A percentile compares a stretch with the other conserved stretches of the same genome.
Conservation (phyloP, 2,797 vertebrate genomes). For the Coranthus polyacanthus region DNA sequence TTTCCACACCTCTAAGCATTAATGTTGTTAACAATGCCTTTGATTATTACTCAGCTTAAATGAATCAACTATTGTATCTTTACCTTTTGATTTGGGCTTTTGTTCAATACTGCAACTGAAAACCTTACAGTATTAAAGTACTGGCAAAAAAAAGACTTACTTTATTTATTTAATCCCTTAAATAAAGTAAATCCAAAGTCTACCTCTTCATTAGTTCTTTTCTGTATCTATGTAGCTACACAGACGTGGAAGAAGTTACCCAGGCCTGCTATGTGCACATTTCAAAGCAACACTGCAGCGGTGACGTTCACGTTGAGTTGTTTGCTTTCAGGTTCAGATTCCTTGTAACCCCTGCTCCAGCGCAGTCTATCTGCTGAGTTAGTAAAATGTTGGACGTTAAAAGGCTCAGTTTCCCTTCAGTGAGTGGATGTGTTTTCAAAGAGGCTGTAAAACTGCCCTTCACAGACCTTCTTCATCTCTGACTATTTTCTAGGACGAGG, state of each 20-base stretch:
- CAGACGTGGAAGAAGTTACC: not conserved
- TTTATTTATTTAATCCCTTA: no score
- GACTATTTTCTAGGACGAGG: not conserved
- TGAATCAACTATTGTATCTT: no score
- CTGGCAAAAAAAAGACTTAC: no score
- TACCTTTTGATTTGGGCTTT: no score
- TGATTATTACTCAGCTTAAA: no score
- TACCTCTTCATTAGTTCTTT: no score
- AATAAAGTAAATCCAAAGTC: no score
- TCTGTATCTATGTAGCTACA: no score
- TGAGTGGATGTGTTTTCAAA: slow-evolving; percentile 12
- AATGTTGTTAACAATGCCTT: no score
- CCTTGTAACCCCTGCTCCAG: slow-evolving; percentile 23
- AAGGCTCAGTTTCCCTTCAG: slow-evolving; percentile 16
- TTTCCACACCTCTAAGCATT: no score
- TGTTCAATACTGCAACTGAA: no score
- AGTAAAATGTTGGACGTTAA: not conserved
- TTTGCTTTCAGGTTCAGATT: slow-evolving; percentile 5
- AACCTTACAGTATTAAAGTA: no score
- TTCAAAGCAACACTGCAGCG: slow-evolving; percentile 2
- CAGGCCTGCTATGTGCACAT: not conserved
- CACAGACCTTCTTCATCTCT: slow-evolving; percentile 3
- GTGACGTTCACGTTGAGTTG: slow-evolving; percentile 6
- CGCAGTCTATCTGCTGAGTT: not conserved
- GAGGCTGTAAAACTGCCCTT: slow-evolving; percentile 25